Evolutionary conservation across 2,797 vertebrate genomes (phyloP).

Genomic region (Enteromius viviparus): DNA sequence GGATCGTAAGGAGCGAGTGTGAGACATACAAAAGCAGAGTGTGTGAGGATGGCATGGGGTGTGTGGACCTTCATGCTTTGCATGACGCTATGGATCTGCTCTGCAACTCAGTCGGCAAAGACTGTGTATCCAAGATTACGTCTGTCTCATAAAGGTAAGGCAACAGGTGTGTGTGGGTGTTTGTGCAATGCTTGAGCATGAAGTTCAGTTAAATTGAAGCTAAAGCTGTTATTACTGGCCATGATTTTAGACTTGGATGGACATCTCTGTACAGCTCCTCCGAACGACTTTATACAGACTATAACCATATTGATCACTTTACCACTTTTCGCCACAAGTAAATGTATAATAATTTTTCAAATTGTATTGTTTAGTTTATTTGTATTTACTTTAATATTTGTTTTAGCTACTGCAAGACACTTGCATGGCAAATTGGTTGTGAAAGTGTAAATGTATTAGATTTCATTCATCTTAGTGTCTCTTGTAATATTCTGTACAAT

Average conservation of each 20-base stretch:
- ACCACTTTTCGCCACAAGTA: not conserved
- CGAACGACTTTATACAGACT: conserved; percentile 35
- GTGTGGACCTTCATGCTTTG: conserved; percentile 65
- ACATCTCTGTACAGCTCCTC: conserved; percentile 1
- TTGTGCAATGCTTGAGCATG: conserved; percentile 4
- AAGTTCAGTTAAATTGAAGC: not conserved
- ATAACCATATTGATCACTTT: conserved; percentile 28
- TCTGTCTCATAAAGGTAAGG: conserved; percentile 87
- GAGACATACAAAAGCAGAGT: conserved; percentile 17
- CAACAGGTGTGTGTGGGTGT: conserved; percentile 50
- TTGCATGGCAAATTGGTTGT: not conserved
- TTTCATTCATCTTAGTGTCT: not conserved
- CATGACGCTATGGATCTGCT: conserved; percentile 62
- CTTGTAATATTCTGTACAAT: not conserved
- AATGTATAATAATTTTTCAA: not conserved
- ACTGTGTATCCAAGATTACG: conserved; percentile 83
- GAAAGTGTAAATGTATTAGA: not conserved
- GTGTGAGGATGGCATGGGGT: conserved; percentile 67
- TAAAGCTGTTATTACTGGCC: conserved; percentile 1
- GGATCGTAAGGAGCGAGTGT: conserved; percentile 32
- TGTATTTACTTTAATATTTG: not conserved
- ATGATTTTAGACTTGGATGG: conserved; percentile 2
- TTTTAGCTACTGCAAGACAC: not conserved
- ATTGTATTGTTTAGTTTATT: not conserved
- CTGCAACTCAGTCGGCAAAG: conserved; percentile 63